Percentiles rank a stretch among this genome's conserved stretches.
phyloP scores from a whole-genome alignment of 2,113 vertebrate species.

The Pyxicephalus adspersus region DNA sequence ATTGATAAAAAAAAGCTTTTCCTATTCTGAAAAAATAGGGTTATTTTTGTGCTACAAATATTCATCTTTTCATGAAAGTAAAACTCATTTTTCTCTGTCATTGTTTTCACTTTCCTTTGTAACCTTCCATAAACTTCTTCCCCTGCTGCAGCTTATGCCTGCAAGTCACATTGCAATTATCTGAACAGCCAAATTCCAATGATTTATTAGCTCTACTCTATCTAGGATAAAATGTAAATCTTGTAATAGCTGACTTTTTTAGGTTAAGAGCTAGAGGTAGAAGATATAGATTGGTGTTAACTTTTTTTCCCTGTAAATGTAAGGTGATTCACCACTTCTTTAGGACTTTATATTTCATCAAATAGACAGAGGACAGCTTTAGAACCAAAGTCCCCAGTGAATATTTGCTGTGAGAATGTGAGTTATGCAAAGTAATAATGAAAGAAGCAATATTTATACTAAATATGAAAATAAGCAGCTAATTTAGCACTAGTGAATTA shows the following conservation, averaged over 20 bases:
- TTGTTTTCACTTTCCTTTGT: conserved; percentile 58
- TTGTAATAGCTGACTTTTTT: conserved; percentile 78
- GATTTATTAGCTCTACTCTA: conserved; percentile 79
- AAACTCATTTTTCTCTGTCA: conserved; percentile 75
- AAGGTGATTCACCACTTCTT: conserved; percentile 67
- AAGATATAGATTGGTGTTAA: conserved; percentile 71
- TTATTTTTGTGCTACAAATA: not conserved
- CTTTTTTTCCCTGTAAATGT: conserved; percentile 68
- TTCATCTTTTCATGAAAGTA: conserved; percentile 62
- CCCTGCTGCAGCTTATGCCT: conserved; percentile 57
- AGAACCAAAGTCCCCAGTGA: not conserved
- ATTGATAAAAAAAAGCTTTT: not conserved
- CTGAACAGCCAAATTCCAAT: conserved; percentile 65
- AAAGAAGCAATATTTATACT: too few relatives aligned
- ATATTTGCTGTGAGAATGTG: too few relatives aligned
- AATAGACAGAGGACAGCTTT: not conserved
- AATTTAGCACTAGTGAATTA: too few relatives aligned
- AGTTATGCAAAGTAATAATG: too few relatives aligned
- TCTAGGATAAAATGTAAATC: conserved; percentile 78
- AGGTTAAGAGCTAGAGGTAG: conserved; percentile 68
- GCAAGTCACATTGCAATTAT: conserved; percentile 73
- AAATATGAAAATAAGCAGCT: too few relatives aligned
- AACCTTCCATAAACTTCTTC: conserved; percentile 58
- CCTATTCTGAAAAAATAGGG: not conserved
- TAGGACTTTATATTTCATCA: not conserved